Percentiles rank a stretch among this genome's conserved stretches.
Conservation (phyloP, 2,888 invertebrate species). For the Cerceris ruficornis region DNA sequence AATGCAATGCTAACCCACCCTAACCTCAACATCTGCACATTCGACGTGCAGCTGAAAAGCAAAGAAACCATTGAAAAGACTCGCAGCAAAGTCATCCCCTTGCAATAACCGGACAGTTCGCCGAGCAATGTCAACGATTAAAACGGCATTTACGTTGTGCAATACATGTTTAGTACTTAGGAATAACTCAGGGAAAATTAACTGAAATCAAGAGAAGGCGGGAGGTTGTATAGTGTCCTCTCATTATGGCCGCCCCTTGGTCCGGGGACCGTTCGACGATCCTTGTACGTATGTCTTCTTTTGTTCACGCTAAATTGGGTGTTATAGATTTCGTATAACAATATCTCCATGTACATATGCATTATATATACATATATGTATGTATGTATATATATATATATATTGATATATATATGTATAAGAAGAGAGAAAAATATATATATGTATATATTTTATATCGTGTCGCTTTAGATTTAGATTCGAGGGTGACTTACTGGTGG, state of each 20-base stretch:
- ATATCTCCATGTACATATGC: conserved; percentile 28
- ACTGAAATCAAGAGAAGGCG: conserved; percentile 58
- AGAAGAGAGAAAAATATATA: conserved; percentile 10
- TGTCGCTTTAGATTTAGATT: conserved; percentile 59
- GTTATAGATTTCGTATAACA: conserved; percentile 53
- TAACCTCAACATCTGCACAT: too few relatives aligned
- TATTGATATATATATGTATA: conserved; percentile 11
- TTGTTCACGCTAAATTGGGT: conserved; percentile 54
- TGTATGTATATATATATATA: conserved; percentile 20
- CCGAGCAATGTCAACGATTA: conserved; percentile 14
- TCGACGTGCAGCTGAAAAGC: too few relatives aligned
- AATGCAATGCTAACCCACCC: too few relatives aligned
- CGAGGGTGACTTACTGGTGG: conserved; percentile 79
- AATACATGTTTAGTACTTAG: conserved; percentile 42
- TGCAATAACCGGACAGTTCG: conserved; percentile 26
- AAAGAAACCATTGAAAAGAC: too few relatives aligned
- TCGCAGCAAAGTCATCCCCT: too few relatives aligned
- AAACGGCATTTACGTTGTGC: conserved; percentile 21
- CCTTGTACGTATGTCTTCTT: conserved; percentile 57
- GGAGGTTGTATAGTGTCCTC: conserved; percentile 52
- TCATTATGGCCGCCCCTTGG: conserved; percentile 54
- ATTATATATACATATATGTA: conserved; percentile 22
- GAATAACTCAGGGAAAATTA: conserved; percentile 49
- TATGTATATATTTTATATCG: conserved; percentile 18
- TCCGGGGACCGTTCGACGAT: conserved; percentile 61